A percentile compares a stretch with the other conserved stretches of the same genome.
phyloP scores from a whole-genome alignment of 2,888 invertebrate species.

The Spodoptera picta region DNA sequence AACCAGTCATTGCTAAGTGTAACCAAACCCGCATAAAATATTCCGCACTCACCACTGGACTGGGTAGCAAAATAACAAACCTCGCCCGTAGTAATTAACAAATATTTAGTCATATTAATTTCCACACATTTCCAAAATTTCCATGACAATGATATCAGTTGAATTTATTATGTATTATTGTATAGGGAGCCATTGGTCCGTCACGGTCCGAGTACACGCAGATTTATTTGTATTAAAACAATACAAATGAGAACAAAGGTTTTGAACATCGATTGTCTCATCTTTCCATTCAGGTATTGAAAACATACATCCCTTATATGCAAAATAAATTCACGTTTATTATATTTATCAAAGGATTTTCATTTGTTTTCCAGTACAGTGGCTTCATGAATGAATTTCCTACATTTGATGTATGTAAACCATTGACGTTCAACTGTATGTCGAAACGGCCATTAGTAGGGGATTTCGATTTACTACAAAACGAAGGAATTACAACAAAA shows the following conservation, averaged over 20 bases:
- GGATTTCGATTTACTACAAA: no score
- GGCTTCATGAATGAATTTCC: not conserved
- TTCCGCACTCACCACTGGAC: not conserved
- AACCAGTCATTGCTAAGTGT: no score
- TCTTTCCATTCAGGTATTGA: conserved; percentile 41
- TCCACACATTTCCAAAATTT: conserved; percentile 47
- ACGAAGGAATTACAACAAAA: no score
- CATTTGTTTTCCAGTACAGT: conserved; percentile 6
- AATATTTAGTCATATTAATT: conserved; percentile 47
- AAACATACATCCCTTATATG: conserved; percentile 18
- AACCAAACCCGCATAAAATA: conserved; percentile 15
- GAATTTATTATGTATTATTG: conserved; percentile 56
- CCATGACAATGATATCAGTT: conserved; percentile 54
- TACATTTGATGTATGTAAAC: not conserved
- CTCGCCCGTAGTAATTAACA: conserved; percentile 34
- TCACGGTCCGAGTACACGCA: conserved; percentile 35
- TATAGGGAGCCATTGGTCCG: conserved; percentile 45
- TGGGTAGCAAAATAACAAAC: conserved; percentile 13
- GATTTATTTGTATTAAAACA: conserved; percentile 59
- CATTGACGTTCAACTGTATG: no score
- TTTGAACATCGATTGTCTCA: conserved; percentile 39
- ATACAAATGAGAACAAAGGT: conserved; percentile 53
- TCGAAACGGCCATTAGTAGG: no score
- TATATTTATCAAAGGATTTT: conserved; percentile 26
- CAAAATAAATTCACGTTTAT: conserved; percentile 30